Percentiles rank a stretch among this genome's conserved stretches.
phyloP scores from a whole-genome alignment of 2,113 vertebrate species.

The Vireo altiloquus region DNA sequence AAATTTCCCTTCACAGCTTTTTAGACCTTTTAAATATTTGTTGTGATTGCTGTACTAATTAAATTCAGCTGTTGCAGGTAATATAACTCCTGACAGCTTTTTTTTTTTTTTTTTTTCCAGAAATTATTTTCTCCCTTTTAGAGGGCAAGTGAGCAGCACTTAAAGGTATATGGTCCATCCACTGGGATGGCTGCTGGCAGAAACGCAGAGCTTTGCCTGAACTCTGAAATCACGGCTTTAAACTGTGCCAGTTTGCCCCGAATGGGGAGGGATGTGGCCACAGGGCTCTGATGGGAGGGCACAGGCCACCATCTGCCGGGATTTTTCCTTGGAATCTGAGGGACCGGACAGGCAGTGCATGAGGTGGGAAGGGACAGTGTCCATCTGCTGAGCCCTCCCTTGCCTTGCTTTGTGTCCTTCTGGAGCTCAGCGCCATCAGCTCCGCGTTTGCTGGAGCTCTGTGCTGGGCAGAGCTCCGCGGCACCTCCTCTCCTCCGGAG shows the following conservation, averaged over 20 bases:
- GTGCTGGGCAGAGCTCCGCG: no score
- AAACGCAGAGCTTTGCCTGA: background rate
- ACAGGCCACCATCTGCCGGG: background rate
- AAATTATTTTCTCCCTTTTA: constrained; percentile 24
- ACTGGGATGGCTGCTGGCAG: constrained; percentile 17
- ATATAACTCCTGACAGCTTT: constrained; percentile 47
- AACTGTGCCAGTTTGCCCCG: background rate
- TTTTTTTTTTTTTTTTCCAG: background rate
- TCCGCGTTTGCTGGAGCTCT: background rate
- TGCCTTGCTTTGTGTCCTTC: background rate
- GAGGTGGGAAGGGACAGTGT: background rate
- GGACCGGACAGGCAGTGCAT: rapidly evolving
- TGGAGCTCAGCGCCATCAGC: background rate
- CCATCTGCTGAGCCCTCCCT: background rate
- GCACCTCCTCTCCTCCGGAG: background rate
- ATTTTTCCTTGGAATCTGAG: background rate
- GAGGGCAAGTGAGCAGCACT: constrained; percentile 19
- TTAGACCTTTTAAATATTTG: constrained; percentile 58
- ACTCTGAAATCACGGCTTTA: background rate
- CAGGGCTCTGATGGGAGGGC: background rate
- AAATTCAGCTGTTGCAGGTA: constrained; percentile 62
- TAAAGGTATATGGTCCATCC: background rate
- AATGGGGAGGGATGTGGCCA: rapidly evolving
- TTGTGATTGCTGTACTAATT: constrained; percentile 63
- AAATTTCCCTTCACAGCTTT: constrained; percentile 60